These are phyloP conservation scores for Drosophila ficusphila DNA, from an alignment of 1,140 invertebrate species.

Conservation along the genomic window DNA sequence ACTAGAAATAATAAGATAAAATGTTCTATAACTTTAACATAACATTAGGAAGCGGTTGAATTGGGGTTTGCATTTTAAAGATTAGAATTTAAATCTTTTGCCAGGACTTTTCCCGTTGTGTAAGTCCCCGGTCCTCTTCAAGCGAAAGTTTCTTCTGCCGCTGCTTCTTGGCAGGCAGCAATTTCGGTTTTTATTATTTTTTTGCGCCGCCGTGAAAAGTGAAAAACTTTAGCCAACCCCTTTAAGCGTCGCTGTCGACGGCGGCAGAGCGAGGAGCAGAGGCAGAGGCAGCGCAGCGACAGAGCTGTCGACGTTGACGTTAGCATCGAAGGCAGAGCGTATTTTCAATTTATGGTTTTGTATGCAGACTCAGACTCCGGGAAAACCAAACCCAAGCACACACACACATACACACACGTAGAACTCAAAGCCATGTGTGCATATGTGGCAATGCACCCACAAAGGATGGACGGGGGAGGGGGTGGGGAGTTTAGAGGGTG, in stretches of 20 bases:
- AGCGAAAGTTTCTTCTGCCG: conserved; percentile 69
- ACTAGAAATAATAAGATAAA: no score
- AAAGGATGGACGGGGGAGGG: no score
- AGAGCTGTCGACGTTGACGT: conserved; percentile 29
- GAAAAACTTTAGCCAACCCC: conserved; percentile 70
- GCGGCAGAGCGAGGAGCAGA: neutral
- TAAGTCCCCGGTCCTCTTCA: conserved; percentile 17
- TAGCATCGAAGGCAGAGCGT: conserved; percentile 56
- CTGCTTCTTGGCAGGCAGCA: conserved; percentile 50
- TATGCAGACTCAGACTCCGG: conserved; percentile 55
- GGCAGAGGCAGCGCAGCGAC: conserved; percentile 18
- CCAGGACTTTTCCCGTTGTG: conserved; percentile 20
- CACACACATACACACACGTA: conserved; percentile 3
- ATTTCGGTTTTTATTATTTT: conserved; percentile 67
- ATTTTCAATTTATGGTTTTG: conserved; percentile 76
- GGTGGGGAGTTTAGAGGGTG: conserved; percentile 8
- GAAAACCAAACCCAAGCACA: conserved; percentile 38
- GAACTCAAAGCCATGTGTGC: no score
- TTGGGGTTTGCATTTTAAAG: neutral
- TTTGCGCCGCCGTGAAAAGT: conserved; percentile 53
- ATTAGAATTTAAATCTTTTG: neutral
- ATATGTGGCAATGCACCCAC: conserved; percentile 63
- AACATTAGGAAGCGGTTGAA: no score
- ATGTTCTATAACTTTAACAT: no score
- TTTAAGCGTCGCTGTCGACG: conserved; percentile 39